phyloP scores from a whole-genome alignment of 2,797 vertebrate genomes.

The Astyanax mexicanus region DNA sequence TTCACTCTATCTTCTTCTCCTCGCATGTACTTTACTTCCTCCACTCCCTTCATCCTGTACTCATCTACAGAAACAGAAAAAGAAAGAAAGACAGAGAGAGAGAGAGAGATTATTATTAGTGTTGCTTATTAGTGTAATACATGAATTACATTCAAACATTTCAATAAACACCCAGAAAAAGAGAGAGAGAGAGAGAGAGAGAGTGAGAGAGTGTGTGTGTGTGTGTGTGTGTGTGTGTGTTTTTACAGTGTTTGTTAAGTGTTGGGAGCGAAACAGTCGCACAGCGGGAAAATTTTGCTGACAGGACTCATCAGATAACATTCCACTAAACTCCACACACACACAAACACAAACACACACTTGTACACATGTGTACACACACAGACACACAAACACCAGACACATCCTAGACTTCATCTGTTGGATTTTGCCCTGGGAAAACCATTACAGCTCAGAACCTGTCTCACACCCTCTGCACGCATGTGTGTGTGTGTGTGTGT shows the following conservation, averaged over 20 bases:
- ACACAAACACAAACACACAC: neutral
- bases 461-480: neutral
- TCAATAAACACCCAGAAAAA: neutral
- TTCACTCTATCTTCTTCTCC: constrained; percentile 95
- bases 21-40: constrained; percentile 99
- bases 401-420: constrained; percentile 1
- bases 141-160: neutral
- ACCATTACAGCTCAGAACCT: constrained; percentile 21
- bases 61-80: constrained; percentile 82
- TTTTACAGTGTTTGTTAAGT: neutral
- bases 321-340: constrained; percentile 1
- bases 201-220: neutral
- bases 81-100: constrained; percentile 14
- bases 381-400: neutral
- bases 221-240: too few species aligned
- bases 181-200: neutral
- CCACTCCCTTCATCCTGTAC: constrained; percentile 98
- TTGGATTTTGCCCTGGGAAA: constrained; percentile 34
- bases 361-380: neutral
- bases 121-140: neutral
- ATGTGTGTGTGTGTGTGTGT: too few species aligned
- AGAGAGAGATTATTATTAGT: neutral
- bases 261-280: neutral
- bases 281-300: neutral
- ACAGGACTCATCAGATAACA: too few species aligned